Conservation (phyloP, 2,113 vertebrate species). For the Reinhardtius hippoglossoides region DNA sequence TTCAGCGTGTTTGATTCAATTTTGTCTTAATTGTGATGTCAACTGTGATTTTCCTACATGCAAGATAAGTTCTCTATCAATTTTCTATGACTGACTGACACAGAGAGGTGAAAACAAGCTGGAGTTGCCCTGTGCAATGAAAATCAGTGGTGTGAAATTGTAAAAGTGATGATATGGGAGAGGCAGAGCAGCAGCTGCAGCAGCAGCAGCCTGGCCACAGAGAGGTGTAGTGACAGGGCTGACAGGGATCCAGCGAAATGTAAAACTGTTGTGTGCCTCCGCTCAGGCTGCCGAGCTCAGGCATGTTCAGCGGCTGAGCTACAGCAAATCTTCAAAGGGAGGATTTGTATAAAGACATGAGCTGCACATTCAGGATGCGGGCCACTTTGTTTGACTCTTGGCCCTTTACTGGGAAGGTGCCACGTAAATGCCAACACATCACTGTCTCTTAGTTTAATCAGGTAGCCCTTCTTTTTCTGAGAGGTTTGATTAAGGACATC, state of each 20-base stretch:
- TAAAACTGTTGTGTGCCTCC: constrained; percentile 19
- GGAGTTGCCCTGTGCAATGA: not conserved
- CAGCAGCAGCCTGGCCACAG: constrained; percentile 1
- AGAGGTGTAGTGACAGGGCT: constrained; percentile 42
- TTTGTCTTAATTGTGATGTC: not conserved
- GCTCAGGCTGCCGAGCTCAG: constrained; percentile 33
- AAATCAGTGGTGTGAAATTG: not conserved
- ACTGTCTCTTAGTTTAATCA: constrained; percentile 10
- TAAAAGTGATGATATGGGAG: constrained; percentile 4
- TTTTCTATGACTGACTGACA: not conserved
- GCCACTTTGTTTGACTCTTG: constrained; percentile 26
- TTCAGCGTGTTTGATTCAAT: not conserved
- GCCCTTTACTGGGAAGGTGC: not conserved
- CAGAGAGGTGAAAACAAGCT: constrained; percentile 14
- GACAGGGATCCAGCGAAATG: constrained; percentile 43
- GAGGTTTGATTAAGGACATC: not conserved
- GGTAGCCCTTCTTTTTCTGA: not conserved
- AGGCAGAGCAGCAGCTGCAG: constrained; percentile 2
- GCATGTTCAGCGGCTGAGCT: constrained; percentile 49
- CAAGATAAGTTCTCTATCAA: not conserved
- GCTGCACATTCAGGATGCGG: constrained; percentile 35
- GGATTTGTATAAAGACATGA: constrained; percentile 63
- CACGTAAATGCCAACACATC: not conserved
- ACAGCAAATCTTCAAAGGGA: constrained; percentile 68
- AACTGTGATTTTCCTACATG: not conserved